phyloP scores from a whole-genome alignment of 2,797 vertebrate genomes.

The Lepus townsendii region DNA sequence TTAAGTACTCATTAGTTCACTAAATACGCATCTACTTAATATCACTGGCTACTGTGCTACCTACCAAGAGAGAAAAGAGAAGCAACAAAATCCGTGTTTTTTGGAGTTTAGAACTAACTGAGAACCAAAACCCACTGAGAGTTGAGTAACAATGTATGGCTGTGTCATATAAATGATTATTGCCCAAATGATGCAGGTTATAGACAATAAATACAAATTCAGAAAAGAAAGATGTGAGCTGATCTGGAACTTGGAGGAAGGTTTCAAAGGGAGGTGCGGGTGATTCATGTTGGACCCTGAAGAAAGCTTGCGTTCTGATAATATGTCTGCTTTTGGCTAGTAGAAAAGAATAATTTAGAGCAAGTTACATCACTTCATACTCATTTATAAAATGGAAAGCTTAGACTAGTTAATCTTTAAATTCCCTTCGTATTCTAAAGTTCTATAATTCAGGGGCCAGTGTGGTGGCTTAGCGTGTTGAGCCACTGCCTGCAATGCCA shows the following conservation, averaged over 20 bases:
- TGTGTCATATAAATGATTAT: not conserved
- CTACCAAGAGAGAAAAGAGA: constrained; percentile 51
- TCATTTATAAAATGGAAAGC: constrained; percentile 37
- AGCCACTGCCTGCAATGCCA: too few species aligned
- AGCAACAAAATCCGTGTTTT: not conserved
- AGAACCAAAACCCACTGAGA: not conserved
- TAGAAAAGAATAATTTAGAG: constrained; percentile 43
- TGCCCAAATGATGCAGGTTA: constrained; percentile 18
- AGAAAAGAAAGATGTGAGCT: constrained; percentile 26
- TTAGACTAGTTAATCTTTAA: constrained; percentile 51
- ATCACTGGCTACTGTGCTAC: not conserved
- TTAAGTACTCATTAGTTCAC: not conserved
- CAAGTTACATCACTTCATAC: constrained; percentile 52
- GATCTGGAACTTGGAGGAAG: not conserved
- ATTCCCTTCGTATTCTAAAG: constrained; percentile 12
- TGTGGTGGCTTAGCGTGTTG: too few species aligned
- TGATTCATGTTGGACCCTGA: not conserved
- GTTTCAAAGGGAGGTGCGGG: not conserved
- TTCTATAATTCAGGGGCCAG: not conserved
- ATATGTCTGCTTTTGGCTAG: not conserved
- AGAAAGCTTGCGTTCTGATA: not conserved
- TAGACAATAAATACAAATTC: not conserved
- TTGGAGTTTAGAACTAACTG: not conserved
- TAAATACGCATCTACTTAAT: not conserved
- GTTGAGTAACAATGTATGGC: not conserved